A percentile compares a stretch with the other conserved stretches of the same genome.
phyloP scores from a whole-genome alignment of 2,113 vertebrate genomes.

The Paralichthys olivaceus region DNA sequence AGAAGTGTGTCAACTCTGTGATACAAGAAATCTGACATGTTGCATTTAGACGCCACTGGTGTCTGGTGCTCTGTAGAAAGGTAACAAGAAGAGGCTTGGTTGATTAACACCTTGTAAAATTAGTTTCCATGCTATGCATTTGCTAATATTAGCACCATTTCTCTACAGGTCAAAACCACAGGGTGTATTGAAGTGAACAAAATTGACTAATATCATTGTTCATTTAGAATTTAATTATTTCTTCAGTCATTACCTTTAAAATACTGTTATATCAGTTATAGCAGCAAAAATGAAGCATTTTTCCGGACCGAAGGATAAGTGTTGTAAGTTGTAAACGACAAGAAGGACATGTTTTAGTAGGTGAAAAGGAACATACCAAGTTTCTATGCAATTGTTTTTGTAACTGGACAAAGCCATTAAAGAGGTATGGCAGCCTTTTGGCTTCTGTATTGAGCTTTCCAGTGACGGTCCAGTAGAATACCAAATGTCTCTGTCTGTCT shows the following conservation, averaged over 20 bases:
- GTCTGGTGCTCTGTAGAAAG: neutral
- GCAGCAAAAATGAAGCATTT: neutral
- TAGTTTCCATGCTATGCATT: no score
- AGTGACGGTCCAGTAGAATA: constrained; percentile 31
- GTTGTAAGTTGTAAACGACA: constrained; percentile 5
- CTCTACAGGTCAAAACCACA: no score
- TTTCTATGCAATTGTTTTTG: constrained; percentile 50
- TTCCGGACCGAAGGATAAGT: neutral
- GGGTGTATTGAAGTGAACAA: no score
- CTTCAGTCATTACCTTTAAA: neutral
- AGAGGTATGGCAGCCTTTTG: constrained; percentile 63
- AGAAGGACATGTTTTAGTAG: constrained; percentile 1
- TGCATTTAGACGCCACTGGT: neutral
- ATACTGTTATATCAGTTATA: neutral
- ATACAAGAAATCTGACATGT: neutral
- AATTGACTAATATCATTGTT: neutral
- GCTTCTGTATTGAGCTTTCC: constrained; percentile 42
- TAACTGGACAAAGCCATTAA: constrained; percentile 50
- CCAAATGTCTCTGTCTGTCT: constrained; percentile 58
- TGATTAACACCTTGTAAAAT: no score
- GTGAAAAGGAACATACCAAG: constrained; percentile 15
- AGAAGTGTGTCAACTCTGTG: neutral
- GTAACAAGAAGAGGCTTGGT: neutral
- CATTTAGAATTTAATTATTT: neutral
- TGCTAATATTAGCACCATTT: no score